Base-by-base conservation (phyloP, 23 tunicate genomes). In the Halocynthia aurantium region DNA sequence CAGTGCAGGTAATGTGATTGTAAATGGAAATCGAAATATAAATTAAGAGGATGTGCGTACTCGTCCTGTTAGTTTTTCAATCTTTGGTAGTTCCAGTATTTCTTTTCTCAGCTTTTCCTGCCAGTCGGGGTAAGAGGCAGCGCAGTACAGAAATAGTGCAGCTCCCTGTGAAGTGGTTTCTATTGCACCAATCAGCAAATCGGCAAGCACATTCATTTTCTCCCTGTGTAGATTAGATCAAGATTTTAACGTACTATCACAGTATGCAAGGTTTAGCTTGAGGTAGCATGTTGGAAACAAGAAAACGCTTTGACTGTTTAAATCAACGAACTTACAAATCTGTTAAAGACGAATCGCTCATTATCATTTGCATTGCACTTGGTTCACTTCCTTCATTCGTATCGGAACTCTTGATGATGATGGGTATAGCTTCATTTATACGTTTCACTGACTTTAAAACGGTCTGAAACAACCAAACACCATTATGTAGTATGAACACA, bases 101-200 rank as follows among this genome's bases (percentile, higher is more conserved):
- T 74, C 78, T 54, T 55, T 44, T 74, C 78, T 52, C 10, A 74
- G 6, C n/a, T 74, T 74, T 51, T 74, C 22, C 56, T 74, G 78
- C n/a, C 6, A 6, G 20, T 74, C 78, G 12, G 10, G 60, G 5
- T 74, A 54, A 55, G 54, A 74, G 5, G 78, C 56, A 49, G 31
- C 22, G 57, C 78, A 74, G 22, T 74, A 74, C 78, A 74, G 31
- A 22, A 53, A 22, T 7, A 74, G 18, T 56, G 62, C 78, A 13
- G 56, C 62, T 53, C 64, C 78, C 10, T 74, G 55, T 15, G 78
- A 53, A 56, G 78, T 74, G 18, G 78, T 74, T 13, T 74, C 78
- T 55, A 74, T 74, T 6, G 60, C 55, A n/a, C 60, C 78, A 19
- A 6, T 13, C 64, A 74, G 62, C 18, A 74, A 15, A 56, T 74